phyloP scores from a whole-genome alignment of 2,888 invertebrate species.

The Protonemura montana region DNA sequence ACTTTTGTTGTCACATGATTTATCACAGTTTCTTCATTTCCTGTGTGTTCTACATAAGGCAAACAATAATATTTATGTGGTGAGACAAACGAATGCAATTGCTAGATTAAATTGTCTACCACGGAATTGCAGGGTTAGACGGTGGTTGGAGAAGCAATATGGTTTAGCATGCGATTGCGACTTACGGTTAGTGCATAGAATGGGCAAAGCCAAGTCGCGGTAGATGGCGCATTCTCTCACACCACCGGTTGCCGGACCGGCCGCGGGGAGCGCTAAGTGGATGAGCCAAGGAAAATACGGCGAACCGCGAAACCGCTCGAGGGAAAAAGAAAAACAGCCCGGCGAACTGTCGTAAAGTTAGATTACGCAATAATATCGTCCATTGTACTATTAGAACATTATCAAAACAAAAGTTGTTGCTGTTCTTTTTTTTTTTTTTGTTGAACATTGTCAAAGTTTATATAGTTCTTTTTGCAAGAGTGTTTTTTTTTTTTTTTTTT shows the following conservation, averaged over 20 bases:
- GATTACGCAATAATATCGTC: neutral
- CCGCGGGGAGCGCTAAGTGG: slow-evolving; percentile 9
- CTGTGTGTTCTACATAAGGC: neutral
- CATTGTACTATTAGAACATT: neutral
- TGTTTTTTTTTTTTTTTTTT: neutral
- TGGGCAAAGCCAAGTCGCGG: neutral
- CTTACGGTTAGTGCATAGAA: neutral
- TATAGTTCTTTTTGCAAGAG: neutral
- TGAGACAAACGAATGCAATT: slow-evolving; percentile 9
- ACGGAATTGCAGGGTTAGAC: neutral
- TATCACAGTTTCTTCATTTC: neutral
- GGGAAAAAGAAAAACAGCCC: neutral
- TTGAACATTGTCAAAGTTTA: neutral
- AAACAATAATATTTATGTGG: neutral
- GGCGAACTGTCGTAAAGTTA: neutral
- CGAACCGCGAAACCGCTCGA: neutral
- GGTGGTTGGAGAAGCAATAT: neutral
- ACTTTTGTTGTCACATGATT: neutral
- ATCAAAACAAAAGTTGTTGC: neutral
- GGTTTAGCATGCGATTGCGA: slow-evolving; percentile 15
- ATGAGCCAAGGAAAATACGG: slow-evolving; percentile 21
- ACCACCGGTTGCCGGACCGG: neutral
- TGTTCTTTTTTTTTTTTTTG: neutral
- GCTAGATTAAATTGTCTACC: neutral
- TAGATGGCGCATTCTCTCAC: neutral